phyloP scores from a whole-genome alignment of 2,797 vertebrate species.

The Diplodus puntazzo region DNA sequence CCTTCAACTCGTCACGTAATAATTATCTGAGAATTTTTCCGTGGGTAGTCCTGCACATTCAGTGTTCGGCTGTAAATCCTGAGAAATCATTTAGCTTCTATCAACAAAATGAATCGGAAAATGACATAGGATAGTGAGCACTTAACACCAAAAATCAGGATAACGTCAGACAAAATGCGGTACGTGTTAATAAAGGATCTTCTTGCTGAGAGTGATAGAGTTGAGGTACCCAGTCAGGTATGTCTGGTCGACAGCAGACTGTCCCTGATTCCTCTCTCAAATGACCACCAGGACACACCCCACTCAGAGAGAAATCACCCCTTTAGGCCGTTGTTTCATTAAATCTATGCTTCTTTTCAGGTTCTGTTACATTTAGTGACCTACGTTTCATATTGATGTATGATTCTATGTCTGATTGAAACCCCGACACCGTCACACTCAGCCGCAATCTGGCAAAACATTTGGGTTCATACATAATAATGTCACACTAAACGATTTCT shows the following conservation, averaged over 20 bases:
- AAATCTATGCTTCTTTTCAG: constrained; percentile 7
- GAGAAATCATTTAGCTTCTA: constrained; percentile 13
- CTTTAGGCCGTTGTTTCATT: constrained; percentile 39
- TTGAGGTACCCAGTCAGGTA: constrained; percentile 46
- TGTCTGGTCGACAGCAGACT: constrained; percentile 56
- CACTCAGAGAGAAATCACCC: constrained; percentile 8
- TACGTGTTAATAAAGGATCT: constrained; percentile 22
- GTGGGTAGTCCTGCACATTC: neutral
- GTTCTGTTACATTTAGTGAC: constrained; percentile 5
- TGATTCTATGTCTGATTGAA: constrained; percentile 35
- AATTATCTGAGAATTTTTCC: constrained; percentile 34
- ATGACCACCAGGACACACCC: constrained; percentile 46
- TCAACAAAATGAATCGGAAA: neutral
- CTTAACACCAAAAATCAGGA: neutral
- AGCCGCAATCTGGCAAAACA: constrained; percentile 22
- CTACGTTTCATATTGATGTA: constrained; percentile 20
- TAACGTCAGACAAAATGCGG: neutral
- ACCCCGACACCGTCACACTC: constrained; percentile 4
- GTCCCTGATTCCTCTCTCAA: constrained; percentile 59
- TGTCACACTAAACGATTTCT: constrained; percentile 14
- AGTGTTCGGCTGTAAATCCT: constrained; percentile 1
- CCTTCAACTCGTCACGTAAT: constrained; percentile 11
- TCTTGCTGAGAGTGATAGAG: neutral
- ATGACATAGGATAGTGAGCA: neutral
- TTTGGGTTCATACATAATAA: constrained; percentile 41